Conservation (phyloP, 2,797 vertebrate genomes). For the Melanogrammus aeglefinus region DNA sequence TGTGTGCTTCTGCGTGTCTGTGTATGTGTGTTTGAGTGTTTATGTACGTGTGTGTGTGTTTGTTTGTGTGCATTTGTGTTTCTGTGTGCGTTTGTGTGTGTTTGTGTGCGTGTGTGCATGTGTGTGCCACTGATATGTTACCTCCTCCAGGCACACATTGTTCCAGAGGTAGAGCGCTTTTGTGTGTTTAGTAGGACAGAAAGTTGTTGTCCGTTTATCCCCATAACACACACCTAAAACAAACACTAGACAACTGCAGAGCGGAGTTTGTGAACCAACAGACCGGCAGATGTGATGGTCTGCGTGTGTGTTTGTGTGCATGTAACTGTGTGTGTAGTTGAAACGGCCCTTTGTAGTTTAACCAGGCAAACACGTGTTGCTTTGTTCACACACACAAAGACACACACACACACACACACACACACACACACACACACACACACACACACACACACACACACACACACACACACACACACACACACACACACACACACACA, state of each 20-base stretch:
- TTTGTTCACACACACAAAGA: conserved; percentile 31
- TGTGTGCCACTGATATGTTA: conserved; percentile 29
- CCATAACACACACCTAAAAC: conserved; percentile 40
- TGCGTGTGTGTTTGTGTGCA: conserved; percentile 1
- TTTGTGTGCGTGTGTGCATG: conserved; percentile 33
- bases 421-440: conserved; percentile 7
- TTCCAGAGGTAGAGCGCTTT: conserved; percentile 38
- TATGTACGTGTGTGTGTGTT: background rate
- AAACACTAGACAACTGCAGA: conserved; percentile 30
- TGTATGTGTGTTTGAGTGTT: background rate
- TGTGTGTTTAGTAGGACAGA: conserved; percentile 55
- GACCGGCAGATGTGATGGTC: background rate
- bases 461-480: background rate
- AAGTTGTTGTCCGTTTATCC: conserved; percentile 48
- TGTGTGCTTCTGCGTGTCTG: background rate
- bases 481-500: conserved; percentile 1
- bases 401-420: conserved; percentile 10
- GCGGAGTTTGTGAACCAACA: background rate
- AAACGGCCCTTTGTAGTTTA: conserved; percentile 34
- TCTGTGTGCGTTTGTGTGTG: conserved; percentile 11
- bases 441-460: conserved; percentile 2
- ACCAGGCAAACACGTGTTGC: conserved; percentile 40
- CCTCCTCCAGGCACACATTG: conserved; percentile 31
- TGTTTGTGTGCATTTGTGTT: conserved; percentile 4
- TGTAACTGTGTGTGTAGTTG: conserved; percentile 38